Evolutionary conservation across 2,888 invertebrate genomes (phyloP), one percentile per base, ranked within the genome.

Genomic region (Drosophila pseudotakahashii): DNA sequence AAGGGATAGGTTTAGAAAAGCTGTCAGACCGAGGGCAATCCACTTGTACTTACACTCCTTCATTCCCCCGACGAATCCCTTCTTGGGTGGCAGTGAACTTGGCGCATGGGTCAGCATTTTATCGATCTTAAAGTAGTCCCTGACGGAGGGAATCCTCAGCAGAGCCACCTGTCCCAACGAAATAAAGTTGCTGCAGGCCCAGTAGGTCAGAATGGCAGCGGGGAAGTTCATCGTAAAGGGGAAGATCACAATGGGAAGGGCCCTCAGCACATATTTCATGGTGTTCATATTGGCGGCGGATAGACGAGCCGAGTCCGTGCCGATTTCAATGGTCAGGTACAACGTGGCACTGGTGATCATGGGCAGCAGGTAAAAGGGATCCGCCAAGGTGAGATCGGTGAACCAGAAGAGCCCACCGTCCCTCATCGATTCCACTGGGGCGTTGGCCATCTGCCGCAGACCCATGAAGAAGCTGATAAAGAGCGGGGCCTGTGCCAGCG

Each of bases 341-440:
- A 99, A 92, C 1, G 98, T 98, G 0, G 94, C 92, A 91, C 96
- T 95, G 1, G 98, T 98, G 53, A 98, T 93, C 1, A 98, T 7
- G 0, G 99, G 99, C 61, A 99, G 93, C 13, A 97, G 76, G 89
- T 95, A 99, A 91, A 94, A 97, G 48, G 98, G 98, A 93, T 99
- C 99, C 3, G 96, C 94, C 10, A 97, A 91, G 0, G 98, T 98
- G 47, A 99, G 93, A 93, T 99, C 98, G 3, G 94, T 93, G 91
- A 99, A 98, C 99, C 99, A 99, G 83, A 94, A 95, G 1, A 97
- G 78, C 0, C 99, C 99, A 34, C 99, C 99, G 1, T 94, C 93
- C 74, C 94, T 94, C 94, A 99, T 94, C 89, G 98, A 98, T 44
- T 97, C 97, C 37, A 99, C 96, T 2, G 98, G 99, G 34, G 96